Conservation (phyloP, 2,113 vertebrate genomes). For the Garra rufa region DNA sequence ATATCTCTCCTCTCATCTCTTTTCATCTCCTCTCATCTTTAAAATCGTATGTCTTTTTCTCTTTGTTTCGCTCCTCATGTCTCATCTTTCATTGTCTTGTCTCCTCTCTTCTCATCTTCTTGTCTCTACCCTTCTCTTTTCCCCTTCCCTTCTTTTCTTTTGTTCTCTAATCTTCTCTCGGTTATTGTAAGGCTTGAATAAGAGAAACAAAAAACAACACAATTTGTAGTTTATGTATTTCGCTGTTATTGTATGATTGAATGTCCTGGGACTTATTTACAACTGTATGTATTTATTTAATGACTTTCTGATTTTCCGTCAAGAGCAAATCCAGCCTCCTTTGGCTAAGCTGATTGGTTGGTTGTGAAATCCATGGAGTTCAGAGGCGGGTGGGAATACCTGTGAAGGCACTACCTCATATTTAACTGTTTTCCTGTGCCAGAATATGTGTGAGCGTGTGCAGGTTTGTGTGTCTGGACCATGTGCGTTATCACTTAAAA, state of each 20-base stretch:
- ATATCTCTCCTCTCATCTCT: no score
- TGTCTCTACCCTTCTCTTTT: background rate
- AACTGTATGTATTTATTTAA: background rate
- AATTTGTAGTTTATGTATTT: background rate
- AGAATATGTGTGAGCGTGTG: background rate
- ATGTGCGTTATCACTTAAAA: slow-evolving; percentile 33
- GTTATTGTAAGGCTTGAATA: background rate
- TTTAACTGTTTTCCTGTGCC: background rate
- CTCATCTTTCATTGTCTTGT: background rate
- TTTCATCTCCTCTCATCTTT: background rate
- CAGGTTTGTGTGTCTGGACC: slow-evolving; percentile 19
- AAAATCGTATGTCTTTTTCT: background rate
- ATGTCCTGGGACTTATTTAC: background rate
- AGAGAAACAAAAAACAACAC: background rate
- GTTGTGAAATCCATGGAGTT: background rate
- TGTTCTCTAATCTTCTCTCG: background rate
- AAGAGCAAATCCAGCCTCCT: background rate
- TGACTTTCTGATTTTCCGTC: slow-evolving; percentile 5
- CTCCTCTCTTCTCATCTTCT: background rate
- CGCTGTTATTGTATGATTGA: background rate
- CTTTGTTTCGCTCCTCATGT: background rate
- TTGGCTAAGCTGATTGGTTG: background rate
- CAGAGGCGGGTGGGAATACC: background rate
- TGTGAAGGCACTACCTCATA: background rate
- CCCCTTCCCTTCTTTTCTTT: background rate